Conservation (phyloP, 2,113 vertebrate species). For the Petrocephalus zakoni region DNA sequence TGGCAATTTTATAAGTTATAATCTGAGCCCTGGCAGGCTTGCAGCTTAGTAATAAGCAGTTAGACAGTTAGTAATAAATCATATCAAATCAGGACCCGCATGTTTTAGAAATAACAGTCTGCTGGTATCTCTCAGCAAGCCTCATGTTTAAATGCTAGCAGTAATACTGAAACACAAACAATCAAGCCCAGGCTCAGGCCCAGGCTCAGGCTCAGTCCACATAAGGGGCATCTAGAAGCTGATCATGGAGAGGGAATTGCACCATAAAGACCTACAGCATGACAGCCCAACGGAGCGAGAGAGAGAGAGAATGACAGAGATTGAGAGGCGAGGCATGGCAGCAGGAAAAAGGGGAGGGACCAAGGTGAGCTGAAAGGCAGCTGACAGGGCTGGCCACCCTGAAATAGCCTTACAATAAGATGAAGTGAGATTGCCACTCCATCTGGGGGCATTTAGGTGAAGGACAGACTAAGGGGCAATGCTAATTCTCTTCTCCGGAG, state of each 20-base stretch:
- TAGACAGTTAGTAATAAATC: neutral
- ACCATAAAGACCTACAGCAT: neutral
- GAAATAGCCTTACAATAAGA: neutral
- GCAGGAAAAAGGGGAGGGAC: neutral
- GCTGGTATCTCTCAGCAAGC: neutral
- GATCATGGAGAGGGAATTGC: neutral
- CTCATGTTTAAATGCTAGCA: neutral
- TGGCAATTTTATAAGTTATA: slow-evolving; percentile 1
- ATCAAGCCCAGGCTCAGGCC: neutral
- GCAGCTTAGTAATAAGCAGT: neutral
- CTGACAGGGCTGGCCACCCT: neutral
- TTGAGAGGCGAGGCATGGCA: neutral
- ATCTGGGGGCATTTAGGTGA: neutral
- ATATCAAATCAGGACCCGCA: neutral
- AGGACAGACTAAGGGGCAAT: neutral
- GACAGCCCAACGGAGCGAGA: neutral
- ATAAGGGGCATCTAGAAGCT: neutral
- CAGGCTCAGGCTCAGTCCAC: neutral
- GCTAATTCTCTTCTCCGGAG: neutral
- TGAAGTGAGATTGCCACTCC: neutral
- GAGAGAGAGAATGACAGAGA: neutral
- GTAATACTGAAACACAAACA: neutral
- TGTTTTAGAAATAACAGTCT: neutral
- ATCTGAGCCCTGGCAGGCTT: neutral
- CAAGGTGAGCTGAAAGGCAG: neutral